Evolutionary conservation across 2,113 vertebrate species (phyloP).

Genomic region (Scopus umbretta): DNA sequence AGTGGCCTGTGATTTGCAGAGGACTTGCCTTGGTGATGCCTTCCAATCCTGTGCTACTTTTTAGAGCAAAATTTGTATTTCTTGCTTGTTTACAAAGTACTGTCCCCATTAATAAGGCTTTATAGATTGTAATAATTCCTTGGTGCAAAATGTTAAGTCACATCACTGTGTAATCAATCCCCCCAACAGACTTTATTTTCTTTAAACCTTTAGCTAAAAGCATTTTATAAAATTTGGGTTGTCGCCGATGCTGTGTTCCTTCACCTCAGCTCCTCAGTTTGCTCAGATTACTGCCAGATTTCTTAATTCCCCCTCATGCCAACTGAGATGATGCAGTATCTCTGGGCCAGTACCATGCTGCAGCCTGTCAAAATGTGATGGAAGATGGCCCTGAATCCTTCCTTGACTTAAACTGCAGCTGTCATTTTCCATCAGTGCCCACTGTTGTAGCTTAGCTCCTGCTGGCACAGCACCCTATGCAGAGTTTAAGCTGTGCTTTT

Average conservation of each 20-base stretch:
- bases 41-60: background rate
- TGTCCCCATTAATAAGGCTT: background rate
- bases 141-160: background rate
- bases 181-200: background rate
- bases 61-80: background rate
- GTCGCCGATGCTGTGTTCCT: background rate
- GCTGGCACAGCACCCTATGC: conserved; percentile 19
- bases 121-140: background rate
- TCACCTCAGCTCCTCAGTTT: background rate
- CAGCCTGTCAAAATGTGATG: conserved; percentile 53
- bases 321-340: background rate
- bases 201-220: background rate
- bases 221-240: background rate
- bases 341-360: background rate
- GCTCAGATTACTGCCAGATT: conserved; percentile 25
- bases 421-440: conserved; percentile 41
- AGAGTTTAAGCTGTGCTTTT: background rate
- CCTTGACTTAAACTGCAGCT: conserved; percentile 37
- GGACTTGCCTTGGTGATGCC: background rate
- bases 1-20: background rate
- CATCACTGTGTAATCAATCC: background rate
- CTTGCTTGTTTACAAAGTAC: background rate
- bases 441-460: conserved; percentile 9
- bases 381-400: conserved; percentile 49
- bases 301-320: conserved; percentile 1